These are phyloP conservation scores for Centroberyx gerrardi DNA, from an alignment of 2,797 vertebrate genomes.

Conservation along the genomic window DNA sequence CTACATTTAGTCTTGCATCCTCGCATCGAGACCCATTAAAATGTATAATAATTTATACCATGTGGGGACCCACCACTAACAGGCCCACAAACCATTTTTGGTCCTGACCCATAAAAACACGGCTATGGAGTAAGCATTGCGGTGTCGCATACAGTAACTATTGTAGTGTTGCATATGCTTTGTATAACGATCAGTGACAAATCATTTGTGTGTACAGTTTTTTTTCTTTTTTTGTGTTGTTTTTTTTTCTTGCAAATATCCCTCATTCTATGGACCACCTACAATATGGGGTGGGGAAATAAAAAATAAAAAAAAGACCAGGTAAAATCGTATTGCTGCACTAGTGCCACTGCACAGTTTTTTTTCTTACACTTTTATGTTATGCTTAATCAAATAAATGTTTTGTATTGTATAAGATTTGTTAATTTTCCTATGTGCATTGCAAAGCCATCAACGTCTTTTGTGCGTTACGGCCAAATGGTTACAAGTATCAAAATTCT, in stretches of 20 bases:
- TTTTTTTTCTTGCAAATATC: not conserved
- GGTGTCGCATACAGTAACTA: slow-evolving; percentile 8
- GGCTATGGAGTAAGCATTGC: slow-evolving; percentile 4
- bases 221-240: not conserved
- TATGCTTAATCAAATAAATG: too few species aligned
- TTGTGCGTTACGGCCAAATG: too few species aligned
- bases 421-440: too few species aligned
- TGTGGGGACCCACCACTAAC: slow-evolving; percentile 31
- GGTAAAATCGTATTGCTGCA: too few species aligned
- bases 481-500: too few species aligned
- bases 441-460: too few species aligned
- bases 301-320: not conserved
- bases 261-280: not conserved
- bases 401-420: too few species aligned
- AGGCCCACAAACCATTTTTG: slow-evolving; percentile 17
- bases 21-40: slow-evolving; percentile 14
- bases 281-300: not conserved
- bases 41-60: slow-evolving; percentile 21
- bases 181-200: slow-evolving; percentile 31
- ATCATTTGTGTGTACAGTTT: not conserved
- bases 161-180: slow-evolving; percentile 35
- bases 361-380: too few species aligned
- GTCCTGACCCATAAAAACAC: slow-evolving; percentile 29
- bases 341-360: too few species aligned
- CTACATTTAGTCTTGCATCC: slow-evolving; percentile 7